phyloP scores from a whole-genome alignment of 1,140 invertebrate genomes.

The Ostrea edulis region DNA sequence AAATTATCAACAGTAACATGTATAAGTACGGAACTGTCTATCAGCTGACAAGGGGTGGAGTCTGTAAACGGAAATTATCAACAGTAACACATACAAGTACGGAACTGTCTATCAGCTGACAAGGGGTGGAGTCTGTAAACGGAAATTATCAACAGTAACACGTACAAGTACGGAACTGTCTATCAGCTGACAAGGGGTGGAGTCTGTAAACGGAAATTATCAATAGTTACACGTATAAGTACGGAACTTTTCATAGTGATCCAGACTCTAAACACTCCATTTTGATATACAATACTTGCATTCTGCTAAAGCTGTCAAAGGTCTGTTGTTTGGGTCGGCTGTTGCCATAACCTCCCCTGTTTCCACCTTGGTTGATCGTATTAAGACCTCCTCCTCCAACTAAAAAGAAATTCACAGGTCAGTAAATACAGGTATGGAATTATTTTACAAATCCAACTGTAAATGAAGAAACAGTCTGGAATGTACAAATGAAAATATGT shows the following conservation, averaged over 20 bases:
- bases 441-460: too few relatives aligned
- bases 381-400: background rate
- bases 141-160: background rate
- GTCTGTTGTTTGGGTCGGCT: conserved; percentile 1
- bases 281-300: background rate
- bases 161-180: too few relatives aligned
- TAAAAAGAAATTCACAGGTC: background rate
- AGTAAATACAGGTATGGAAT: too few relatives aligned
- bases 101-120: background rate
- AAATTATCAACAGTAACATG: background rate
- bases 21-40: too few relatives aligned
- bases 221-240: too few relatives aligned
- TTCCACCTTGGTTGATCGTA: background rate
- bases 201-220: background rate
- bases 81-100: too few relatives aligned
- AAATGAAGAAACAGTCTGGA: too few relatives aligned
- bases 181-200: background rate
- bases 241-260: too few relatives aligned
- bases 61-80: background rate
- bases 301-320: background rate
- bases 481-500: too few relatives aligned
- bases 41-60: background rate
- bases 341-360: background rate
- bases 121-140: background rate
- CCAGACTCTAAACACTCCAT: too few relatives aligned